Conservation (phyloP, 2,888 invertebrate species). For the Rhogogaster chlorosoma region DNA sequence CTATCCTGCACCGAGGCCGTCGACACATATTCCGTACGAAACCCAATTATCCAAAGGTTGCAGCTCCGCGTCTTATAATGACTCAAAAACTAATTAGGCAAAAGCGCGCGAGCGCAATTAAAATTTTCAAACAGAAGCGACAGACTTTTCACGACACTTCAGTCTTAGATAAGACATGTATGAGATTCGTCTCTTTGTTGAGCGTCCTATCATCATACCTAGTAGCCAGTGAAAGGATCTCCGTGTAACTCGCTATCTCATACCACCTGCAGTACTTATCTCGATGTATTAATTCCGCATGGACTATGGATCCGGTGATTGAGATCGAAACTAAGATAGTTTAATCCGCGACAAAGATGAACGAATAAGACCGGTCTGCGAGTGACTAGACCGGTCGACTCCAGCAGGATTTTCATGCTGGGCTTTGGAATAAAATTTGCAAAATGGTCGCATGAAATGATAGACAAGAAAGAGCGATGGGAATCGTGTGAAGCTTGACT, state of each 20-base stretch:
- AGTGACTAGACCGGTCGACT: background rate
- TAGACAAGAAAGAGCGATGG: background rate
- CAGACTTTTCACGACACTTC: background rate
- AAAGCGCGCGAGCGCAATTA: background rate
- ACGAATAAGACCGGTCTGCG: background rate
- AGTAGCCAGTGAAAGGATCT: background rate
- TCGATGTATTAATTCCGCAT: background rate
- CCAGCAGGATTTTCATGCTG: background rate
- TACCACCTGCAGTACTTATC: constrained; percentile 7
- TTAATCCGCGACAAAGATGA: background rate
- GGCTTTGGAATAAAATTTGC: background rate
- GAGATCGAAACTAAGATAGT: background rate
- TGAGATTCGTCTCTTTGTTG: background rate
- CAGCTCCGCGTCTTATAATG: background rate
- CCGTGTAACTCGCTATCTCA: background rate
- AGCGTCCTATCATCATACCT: background rate
- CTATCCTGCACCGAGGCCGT: background rate
- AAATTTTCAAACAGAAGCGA: background rate
- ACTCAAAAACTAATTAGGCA: constrained; percentile 19
- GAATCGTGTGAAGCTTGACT: background rate
- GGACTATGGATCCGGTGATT: background rate
- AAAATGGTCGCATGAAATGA: background rate
- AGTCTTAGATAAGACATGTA: background rate
- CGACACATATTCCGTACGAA: background rate
- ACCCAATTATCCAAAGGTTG: background rate